Percentiles rank a stretch among this genome's conserved stretches.
Evolutionary conservation across 2,113 vertebrate species (phyloP).

Genomic region (Meriones unguiculatus): DNA sequence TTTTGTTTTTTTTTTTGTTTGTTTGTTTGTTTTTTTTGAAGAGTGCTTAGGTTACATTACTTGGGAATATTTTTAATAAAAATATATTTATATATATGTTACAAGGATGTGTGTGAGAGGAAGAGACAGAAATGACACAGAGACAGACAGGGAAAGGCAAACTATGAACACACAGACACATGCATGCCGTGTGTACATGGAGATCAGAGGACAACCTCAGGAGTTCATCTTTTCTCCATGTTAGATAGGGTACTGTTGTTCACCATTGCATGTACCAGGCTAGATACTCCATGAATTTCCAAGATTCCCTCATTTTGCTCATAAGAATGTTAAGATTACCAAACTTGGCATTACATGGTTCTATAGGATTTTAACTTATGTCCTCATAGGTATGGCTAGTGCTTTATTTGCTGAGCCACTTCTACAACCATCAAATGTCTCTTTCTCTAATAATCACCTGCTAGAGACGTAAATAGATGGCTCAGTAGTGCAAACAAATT

Average conservation of each 20-base stretch:
- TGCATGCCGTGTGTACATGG: rapidly evolving
- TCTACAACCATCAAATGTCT: not conserved
- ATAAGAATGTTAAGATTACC: not conserved
- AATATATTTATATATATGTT: not conserved
- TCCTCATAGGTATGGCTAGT: not conserved
- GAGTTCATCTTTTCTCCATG: not conserved
- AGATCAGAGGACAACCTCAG: not conserved
- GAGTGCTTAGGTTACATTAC: conserved; percentile 7
- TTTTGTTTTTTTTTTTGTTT: too few relatives aligned
- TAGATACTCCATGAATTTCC: not conserved
- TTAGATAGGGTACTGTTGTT: not conserved
- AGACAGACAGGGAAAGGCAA: not conserved
- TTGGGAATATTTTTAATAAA: not conserved
- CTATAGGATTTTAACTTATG: not conserved
- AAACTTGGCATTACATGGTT: not conserved
- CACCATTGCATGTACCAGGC: not conserved
- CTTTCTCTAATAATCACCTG: not conserved
- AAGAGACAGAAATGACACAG: too few relatives aligned
- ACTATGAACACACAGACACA: too few relatives aligned
- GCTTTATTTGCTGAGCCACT: not conserved
- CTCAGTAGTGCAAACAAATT: not conserved
- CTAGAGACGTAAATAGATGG: not conserved
- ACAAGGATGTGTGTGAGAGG: not conserved
- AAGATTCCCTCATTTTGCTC: not conserved
- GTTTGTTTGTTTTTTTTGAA: not conserved